These are phyloP conservation scores for Pegoplata infirma DNA, from an alignment of 2,888 invertebrate genomes.

Conservation along the genomic window DNA sequence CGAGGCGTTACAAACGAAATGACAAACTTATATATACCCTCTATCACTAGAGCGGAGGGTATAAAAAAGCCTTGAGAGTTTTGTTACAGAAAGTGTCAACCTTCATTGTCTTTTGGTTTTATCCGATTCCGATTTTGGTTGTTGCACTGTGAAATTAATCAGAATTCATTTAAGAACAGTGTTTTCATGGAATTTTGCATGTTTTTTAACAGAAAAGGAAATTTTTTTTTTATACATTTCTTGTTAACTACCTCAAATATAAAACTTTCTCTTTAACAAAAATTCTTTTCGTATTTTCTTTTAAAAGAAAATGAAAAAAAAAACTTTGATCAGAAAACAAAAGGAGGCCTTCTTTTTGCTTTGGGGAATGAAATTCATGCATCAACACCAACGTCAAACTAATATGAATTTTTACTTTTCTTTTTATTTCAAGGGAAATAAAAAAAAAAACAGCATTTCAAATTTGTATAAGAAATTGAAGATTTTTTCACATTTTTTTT, in stretches of 20 bases:
- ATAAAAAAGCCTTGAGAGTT: too few species aligned
- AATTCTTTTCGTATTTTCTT: neutral
- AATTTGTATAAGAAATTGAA: conserved; percentile 1
- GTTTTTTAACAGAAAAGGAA: too few species aligned
- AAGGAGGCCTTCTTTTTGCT: conserved; percentile 31
- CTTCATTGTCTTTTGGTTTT: too few species aligned
- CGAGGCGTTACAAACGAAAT: too few species aligned
- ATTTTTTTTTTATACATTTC: neutral
- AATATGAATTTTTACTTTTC: conserved; percentile 3
- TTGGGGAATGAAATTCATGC: conserved; percentile 28
- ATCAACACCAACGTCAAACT: conserved; percentile 31
- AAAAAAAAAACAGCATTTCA: conserved; percentile 25
- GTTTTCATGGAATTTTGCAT: too few species aligned
- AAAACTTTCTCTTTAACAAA: neutral
- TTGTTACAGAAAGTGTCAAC: too few species aligned
- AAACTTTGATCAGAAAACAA: neutral
- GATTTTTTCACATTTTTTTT: neutral
- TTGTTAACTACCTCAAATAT: neutral
- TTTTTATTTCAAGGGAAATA: neutral
- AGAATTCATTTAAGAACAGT: too few species aligned
- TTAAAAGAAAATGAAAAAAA: neutral
- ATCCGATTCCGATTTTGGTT: too few species aligned
- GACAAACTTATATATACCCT: too few species aligned
- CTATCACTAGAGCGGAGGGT: too few species aligned
- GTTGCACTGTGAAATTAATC: too few species aligned